Percentiles rank a stretch among this genome's conserved stretches.
These are phyloP conservation scores for Athetis lepigone DNA, from an alignment of 2,888 invertebrate genomes.

Conservation along the genomic window DNA sequence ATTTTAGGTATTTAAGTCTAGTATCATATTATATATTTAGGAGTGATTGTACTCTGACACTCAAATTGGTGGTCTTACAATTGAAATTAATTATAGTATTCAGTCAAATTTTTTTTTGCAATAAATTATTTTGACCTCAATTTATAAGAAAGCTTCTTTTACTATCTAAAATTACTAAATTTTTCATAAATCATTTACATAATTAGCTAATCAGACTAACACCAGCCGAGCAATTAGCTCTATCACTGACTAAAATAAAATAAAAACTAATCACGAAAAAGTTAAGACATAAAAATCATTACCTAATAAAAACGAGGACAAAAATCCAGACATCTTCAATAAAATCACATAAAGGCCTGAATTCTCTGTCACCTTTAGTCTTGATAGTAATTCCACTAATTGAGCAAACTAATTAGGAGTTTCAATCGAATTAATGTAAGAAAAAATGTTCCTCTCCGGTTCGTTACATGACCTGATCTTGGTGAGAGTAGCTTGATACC, in stretches of 20 bases:
- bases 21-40: too few species aligned
- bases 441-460: slow-evolving; percentile 63
- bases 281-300: slow-evolving; percentile 24
- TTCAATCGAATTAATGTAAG: slow-evolving; percentile 69
- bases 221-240: not conserved
- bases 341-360: slow-evolving; percentile 35
- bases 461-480: slow-evolving; percentile 60
- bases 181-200: not conserved
- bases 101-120: too few species aligned
- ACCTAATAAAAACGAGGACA: slow-evolving; percentile 21
- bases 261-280: not conserved
- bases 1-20: too few species aligned
- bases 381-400: slow-evolving; percentile 76
- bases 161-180: too few species aligned
- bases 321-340: slow-evolving; percentile 41
- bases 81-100: too few species aligned
- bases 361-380: slow-evolving; percentile 54
- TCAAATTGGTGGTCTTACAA: too few species aligned
- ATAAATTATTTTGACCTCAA: too few species aligned
- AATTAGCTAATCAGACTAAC: not conserved
- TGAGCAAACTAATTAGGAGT: slow-evolving; percentile 73
- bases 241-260: not conserved
- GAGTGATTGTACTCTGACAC: too few species aligned
- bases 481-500: slow-evolving; percentile 11
- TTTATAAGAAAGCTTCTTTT: too few species aligned